Percentiles rank a stretch among this genome's conserved stretches.
Conservation (phyloP, 2,888 invertebrate genomes). For the Amphipyra berbera region DNA sequence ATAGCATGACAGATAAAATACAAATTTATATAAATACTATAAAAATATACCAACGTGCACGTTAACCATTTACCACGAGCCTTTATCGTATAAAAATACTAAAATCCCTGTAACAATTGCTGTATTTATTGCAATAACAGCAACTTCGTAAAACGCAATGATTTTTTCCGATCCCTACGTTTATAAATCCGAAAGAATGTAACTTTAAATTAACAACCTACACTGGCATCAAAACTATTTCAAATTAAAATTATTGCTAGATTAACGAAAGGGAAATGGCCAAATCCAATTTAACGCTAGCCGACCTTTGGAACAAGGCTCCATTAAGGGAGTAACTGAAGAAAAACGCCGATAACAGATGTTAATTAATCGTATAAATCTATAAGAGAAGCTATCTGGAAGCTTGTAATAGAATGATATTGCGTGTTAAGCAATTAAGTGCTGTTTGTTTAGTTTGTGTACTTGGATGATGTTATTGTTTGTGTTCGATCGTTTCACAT, state of each 20-base stretch:
- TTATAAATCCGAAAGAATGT: slow-evolving; percentile 14
- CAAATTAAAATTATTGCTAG: slow-evolving; percentile 52
- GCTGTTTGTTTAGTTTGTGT: slow-evolving; percentile 46
- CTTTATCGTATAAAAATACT: no score
- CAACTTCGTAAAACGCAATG: neutral
- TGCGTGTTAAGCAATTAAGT: slow-evolving; percentile 60
- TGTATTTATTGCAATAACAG: neutral
- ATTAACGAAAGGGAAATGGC: slow-evolving; percentile 59
- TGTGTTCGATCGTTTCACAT: slow-evolving; percentile 13
- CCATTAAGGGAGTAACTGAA: slow-evolving; percentile 79
- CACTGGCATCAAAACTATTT: slow-evolving; percentile 55
- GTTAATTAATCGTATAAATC: slow-evolving; percentile 86
- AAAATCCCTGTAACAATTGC: neutral
- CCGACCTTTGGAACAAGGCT: slow-evolving; percentile 72
- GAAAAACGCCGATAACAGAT: slow-evolving; percentile 85
- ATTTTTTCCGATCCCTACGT: neutral
- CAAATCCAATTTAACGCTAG: slow-evolving; percentile 83
- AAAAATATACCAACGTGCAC: no score
- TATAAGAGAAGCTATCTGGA: slow-evolving; percentile 61
- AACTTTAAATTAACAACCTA: slow-evolving; percentile 14
- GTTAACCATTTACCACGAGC: no score
- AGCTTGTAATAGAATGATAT: slow-evolving; percentile 66
- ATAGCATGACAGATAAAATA: no score
- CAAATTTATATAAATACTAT: no score
- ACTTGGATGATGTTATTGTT: slow-evolving; percentile 34